Evolutionary conservation across 2,888 invertebrate species (phyloP).

Genomic region (Hipparchia sbordonii): DNA sequence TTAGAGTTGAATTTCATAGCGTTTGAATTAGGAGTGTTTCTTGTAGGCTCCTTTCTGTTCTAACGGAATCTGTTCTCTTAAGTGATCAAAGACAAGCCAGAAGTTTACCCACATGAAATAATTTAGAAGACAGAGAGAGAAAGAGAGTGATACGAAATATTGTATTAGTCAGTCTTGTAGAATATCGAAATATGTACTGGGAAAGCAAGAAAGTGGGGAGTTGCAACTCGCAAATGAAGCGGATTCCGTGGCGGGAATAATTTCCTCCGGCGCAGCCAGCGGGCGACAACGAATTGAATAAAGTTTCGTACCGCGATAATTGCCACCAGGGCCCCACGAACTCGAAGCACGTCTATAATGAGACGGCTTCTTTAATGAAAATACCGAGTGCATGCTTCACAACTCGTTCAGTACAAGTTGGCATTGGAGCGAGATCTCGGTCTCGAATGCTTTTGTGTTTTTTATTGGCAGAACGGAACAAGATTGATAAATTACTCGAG

Average conservation of each 20-base stretch:
- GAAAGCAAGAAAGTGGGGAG: conserved; percentile 46
- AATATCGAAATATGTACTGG: conserved; percentile 43
- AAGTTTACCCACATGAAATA: too few species aligned
- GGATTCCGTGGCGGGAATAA: conserved; percentile 61
- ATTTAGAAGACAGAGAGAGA: neutral
- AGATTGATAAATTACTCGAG: conserved; percentile 41
- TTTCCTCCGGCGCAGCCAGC: conserved; percentile 54
- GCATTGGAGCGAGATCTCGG: conserved; percentile 44
- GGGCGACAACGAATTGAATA: conserved; percentile 65
- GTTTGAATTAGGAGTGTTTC: too few species aligned
- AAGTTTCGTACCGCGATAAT: conserved; percentile 74
- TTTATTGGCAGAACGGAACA: conserved; percentile 38
- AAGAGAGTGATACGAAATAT: neutral
- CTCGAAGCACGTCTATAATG: conserved; percentile 73
- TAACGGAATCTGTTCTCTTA: too few species aligned
- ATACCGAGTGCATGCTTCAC: conserved; percentile 64
- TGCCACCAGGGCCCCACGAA: conserved; percentile 63
- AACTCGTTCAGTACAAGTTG: conserved; percentile 51
- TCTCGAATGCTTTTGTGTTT: conserved; percentile 38
- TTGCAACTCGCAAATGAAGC: conserved; percentile 55
- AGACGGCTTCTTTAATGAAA: conserved; percentile 79
- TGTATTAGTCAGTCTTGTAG: conserved; percentile 16
- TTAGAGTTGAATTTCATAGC: too few species aligned
- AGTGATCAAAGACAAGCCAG: too few species aligned
- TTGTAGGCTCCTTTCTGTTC: too few species aligned